phyloP scores from a whole-genome alignment of 1,140 invertebrate species.

The Lordiphosa mommai region DNA sequence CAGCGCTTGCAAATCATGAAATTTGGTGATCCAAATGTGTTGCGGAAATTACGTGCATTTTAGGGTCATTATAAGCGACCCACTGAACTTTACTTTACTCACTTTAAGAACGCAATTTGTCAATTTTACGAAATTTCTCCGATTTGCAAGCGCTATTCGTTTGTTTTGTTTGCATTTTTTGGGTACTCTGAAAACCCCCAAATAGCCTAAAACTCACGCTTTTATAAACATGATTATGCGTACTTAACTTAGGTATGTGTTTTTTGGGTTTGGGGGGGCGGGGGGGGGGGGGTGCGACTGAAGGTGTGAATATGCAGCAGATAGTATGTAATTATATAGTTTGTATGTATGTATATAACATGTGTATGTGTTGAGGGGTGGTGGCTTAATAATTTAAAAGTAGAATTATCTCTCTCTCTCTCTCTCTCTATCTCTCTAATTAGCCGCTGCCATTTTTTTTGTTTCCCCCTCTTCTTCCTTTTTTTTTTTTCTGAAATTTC shows the following conservation, averaged over 20 bases:
- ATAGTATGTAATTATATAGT: slow-evolving; percentile 17
- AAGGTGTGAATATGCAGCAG: neutral
- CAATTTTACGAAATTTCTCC: too few species aligned
- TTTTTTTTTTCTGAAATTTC: slow-evolving; percentile 10
- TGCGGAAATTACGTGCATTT: too few species aligned
- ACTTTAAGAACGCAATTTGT: too few species aligned
- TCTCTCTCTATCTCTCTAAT: neutral
- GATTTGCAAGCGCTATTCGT: too few species aligned
- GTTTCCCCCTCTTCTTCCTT: neutral
- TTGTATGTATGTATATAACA: slow-evolving; percentile 8
- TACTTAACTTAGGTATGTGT: slow-evolving; percentile 31
- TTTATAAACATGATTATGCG: slow-evolving; percentile 39
- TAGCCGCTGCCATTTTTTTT: slow-evolving; percentile 4
- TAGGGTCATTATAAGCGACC: too few species aligned
- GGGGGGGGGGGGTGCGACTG: neutral
- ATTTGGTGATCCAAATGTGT: too few species aligned
- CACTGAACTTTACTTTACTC: too few species aligned
- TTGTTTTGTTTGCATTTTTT: too few species aligned
- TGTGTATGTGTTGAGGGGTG: neutral
- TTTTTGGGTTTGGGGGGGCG: slow-evolving; percentile 2
- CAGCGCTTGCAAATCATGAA: too few species aligned
- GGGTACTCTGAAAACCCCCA: too few species aligned
- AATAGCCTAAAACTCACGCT: too few species aligned
- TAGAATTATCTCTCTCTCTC: neutral
- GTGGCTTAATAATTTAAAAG: slow-evolving; percentile 38